A percentile compares a stretch with the other conserved stretches of the same genome.
Evolutionary conservation across 2,888 invertebrate genomes (phyloP).

Genomic region (Sycophila texana): DNA sequence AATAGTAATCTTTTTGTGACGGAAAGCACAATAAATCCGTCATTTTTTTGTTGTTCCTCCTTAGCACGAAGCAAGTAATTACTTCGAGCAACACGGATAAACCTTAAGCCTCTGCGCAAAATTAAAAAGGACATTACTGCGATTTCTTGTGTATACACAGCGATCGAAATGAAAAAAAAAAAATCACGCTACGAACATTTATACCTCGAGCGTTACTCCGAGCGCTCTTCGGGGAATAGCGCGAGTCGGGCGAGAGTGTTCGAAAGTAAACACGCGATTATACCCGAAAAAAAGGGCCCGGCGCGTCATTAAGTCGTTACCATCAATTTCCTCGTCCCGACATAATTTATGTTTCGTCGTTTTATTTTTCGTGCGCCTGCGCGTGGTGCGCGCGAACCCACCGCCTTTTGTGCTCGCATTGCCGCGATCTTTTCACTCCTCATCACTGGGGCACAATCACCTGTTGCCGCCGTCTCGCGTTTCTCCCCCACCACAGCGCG

Average conservation of each 20-base stretch:
- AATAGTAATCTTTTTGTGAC: too few species aligned
- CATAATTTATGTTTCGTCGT: slow-evolving; percentile 33
- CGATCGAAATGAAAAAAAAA: background rate
- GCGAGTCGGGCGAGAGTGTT: background rate
- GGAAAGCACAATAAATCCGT: too few species aligned
- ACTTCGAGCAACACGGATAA: too few species aligned
- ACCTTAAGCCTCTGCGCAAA: too few species aligned
- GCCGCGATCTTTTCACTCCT: slow-evolving; percentile 51
- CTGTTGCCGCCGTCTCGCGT: slow-evolving; percentile 24
- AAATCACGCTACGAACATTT: background rate
- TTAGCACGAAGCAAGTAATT: too few species aligned
- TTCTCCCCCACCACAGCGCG: background rate
- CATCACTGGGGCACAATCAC: slow-evolving; percentile 49
- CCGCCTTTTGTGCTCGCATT: slow-evolving; percentile 39
- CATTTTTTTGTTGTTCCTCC: too few species aligned
- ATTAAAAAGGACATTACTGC: background rate
- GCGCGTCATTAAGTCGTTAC: slow-evolving; percentile 38
- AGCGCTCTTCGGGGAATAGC: too few species aligned
- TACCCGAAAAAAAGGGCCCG: background rate
- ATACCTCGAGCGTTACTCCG: background rate
- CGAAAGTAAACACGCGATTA: background rate
- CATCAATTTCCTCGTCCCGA: slow-evolving; percentile 51
- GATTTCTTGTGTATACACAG: background rate
- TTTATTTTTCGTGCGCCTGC: slow-evolving; percentile 27
- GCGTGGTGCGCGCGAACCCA: background rate